Evolutionary conservation across 2,113 vertebrate species (phyloP).

Genomic region (Ondatra zibethicus): DNA sequence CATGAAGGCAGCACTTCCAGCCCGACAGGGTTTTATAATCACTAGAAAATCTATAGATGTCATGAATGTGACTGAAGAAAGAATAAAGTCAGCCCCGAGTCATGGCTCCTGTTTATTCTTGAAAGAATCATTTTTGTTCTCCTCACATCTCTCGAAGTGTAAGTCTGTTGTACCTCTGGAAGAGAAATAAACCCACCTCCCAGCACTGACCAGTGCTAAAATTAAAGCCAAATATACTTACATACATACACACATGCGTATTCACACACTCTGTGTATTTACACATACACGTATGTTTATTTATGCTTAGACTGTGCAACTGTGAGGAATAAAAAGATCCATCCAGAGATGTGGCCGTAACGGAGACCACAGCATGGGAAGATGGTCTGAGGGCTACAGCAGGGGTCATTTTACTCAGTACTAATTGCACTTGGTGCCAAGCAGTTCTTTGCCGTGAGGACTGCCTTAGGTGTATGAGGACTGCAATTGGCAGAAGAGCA

Average conservation of each 20-base stretch:
- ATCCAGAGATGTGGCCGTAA: not conserved
- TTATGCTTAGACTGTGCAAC: not conserved
- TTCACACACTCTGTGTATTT: not conserved
- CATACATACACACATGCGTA: not conserved
- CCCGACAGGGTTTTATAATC: not conserved
- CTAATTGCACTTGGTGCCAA: not conserved
- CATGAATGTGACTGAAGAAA: not conserved
- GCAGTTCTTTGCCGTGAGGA: not conserved
- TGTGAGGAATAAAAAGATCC: not conserved
- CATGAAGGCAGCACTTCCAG: not conserved
- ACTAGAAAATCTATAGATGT: not conserved
- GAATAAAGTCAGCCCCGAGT: not conserved
- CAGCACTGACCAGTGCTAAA: not conserved
- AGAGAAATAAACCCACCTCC: conserved; percentile 55
- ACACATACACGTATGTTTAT: not conserved
- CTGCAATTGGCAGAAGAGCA: no score
- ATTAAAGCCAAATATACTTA: conserved; percentile 21
- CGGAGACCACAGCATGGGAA: not conserved
- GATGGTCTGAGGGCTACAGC: not conserved
- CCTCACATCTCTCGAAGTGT: not conserved
- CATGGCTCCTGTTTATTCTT: not conserved
- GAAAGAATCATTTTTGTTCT: not conserved
- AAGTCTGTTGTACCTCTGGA: not conserved
- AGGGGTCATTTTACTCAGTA: not conserved
- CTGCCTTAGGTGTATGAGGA: not conserved